phyloP scores from a whole-genome alignment of 1,140 invertebrate genomes.

The Spodoptera litura region DNA sequence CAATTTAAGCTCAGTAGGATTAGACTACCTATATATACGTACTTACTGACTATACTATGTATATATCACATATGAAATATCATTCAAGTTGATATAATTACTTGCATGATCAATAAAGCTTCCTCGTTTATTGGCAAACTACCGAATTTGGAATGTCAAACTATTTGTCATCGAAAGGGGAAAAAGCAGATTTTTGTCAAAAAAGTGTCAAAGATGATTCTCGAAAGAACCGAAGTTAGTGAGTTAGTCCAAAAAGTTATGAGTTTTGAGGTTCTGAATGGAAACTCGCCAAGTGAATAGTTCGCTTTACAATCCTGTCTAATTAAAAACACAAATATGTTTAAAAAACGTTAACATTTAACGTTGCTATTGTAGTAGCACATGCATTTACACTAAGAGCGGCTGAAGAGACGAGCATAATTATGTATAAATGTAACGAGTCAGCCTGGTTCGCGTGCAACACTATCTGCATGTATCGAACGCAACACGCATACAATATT shows the following conservation, averaged over 20 bases:
- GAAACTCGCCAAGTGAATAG: slow-evolving; percentile 63
- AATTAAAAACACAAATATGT: slow-evolving; percentile 54
- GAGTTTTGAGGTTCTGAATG: slow-evolving; percentile 2
- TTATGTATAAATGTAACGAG: slow-evolving; percentile 68
- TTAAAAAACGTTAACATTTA: slow-evolving; percentile 54
- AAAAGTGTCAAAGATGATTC: slow-evolving; percentile 32
- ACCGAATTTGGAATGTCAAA: slow-evolving; percentile 66
- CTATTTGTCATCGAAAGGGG: slow-evolving; percentile 30
- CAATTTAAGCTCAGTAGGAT: slow-evolving; percentile 54
- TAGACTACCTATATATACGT: slow-evolving; percentile 58
- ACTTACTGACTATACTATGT: slow-evolving; percentile 64
- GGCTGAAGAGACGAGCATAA: slow-evolving; percentile 57
- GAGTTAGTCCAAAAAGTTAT: slow-evolving; percentile 17
- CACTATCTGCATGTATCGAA: slow-evolving; percentile 75
- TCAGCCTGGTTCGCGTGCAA: slow-evolving; percentile 68
- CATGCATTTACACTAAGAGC: slow-evolving; percentile 70
- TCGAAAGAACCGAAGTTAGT: slow-evolving; percentile 16
- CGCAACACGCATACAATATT: slow-evolving; percentile 80
- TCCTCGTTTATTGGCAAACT: slow-evolving; percentile 69
- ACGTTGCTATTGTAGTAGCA: slow-evolving; percentile 52
- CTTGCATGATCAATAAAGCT: slow-evolving; percentile 73
- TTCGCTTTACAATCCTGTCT: slow-evolving; percentile 61
- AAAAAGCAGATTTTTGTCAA: slow-evolving; percentile 17
- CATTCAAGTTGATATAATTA: slow-evolving; percentile 74
- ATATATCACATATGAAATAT: slow-evolving; percentile 84